Percentiles rank a stretch among this genome's conserved stretches.
Conservation (phyloP, 2,797 vertebrate genomes). For the Philypnodon macrostomus region DNA sequence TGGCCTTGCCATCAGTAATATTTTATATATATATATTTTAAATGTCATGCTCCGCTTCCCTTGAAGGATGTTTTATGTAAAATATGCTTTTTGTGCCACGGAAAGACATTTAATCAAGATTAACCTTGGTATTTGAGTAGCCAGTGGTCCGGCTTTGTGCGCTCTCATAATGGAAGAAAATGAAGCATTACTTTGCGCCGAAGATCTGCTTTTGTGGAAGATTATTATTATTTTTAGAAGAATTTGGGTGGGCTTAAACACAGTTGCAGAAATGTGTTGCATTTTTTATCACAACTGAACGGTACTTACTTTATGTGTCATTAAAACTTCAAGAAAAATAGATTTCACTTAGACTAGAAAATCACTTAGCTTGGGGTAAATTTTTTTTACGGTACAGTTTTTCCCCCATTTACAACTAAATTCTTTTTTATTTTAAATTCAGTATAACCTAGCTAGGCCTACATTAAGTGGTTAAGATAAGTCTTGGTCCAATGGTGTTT, state of each 20-base stretch:
- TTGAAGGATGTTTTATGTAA: constrained; percentile 75
- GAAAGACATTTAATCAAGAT: constrained; percentile 75
- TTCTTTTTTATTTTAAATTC: no score
- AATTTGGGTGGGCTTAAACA: constrained; percentile 40
- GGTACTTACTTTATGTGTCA: no score
- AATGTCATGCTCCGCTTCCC: constrained; percentile 53
- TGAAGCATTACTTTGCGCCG: constrained; percentile 58
- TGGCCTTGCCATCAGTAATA: constrained; percentile 72
- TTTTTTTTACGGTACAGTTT: no score
- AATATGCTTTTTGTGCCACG: constrained; percentile 70
- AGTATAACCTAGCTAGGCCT: no score
- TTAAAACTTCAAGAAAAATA: no score
- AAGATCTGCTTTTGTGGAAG: constrained; percentile 51
- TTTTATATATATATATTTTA: constrained; percentile 55
- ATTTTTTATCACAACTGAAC: not conserved
- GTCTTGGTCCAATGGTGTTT: no score
- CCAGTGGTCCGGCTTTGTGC: constrained; percentile 68
- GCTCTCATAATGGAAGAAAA: constrained; percentile 71
- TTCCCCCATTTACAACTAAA: no score
- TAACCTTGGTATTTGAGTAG: constrained; percentile 77
- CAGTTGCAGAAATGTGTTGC: constrained; percentile 18
- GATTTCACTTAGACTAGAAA: no score
- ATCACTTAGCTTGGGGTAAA: no score
- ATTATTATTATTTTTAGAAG: constrained; percentile 50
- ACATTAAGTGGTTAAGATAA: no score